A percentile compares a stretch with the other conserved stretches of the same genome.
Conservation (phyloP, 2,113 vertebrate species). For the Phaethon lepturus region DNA sequence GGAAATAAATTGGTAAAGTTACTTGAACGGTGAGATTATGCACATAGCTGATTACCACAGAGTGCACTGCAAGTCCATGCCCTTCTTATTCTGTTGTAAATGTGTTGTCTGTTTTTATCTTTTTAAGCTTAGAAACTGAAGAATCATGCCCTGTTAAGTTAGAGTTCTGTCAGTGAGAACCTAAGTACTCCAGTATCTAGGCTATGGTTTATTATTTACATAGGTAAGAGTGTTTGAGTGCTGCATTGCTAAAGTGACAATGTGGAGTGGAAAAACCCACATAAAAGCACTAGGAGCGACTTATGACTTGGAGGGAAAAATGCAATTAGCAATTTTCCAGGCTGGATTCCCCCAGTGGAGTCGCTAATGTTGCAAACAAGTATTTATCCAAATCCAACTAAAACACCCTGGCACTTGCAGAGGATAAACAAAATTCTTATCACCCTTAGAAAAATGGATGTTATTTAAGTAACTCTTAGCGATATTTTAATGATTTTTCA, state of each 20-base stretch:
- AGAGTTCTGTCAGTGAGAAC: not conserved
- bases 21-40: not conserved
- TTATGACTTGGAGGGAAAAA: not conserved
- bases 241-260: not conserved
- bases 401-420: conserved; percentile 36
- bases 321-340: conserved; percentile 5
- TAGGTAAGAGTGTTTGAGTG: not conserved
- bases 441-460: not conserved
- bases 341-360: not conserved
- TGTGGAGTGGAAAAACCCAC: not conserved
- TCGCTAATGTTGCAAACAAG: not conserved
- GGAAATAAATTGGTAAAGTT: not conserved
- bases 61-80: not conserved
- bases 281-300: conserved; percentile 36
- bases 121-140: not conserved
- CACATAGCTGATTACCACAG: not conserved
- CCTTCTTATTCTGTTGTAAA: not conserved
- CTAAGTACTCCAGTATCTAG: not conserved
- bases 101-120: not conserved
- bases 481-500: not conserved
- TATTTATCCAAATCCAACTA: conserved; percentile 61
- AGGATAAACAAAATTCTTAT: conserved; percentile 33
- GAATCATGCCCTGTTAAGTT: not conserved
- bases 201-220: not conserved
- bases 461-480: conserved; percentile 30